Conservation (phyloP, 2,113 vertebrate genomes). For the Suncus etruscus region DNA sequence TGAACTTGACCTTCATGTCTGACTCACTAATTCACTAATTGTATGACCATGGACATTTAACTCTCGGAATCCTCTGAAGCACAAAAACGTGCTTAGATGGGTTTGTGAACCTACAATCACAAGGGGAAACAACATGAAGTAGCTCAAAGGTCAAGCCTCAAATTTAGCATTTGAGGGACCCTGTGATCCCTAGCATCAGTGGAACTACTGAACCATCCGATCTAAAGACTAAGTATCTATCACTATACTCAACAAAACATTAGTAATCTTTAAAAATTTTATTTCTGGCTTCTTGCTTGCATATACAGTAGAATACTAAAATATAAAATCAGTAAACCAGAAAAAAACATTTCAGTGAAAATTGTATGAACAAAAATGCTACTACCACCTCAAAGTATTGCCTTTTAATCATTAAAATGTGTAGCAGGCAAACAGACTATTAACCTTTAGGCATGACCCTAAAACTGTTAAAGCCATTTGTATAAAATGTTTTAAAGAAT, state of each 20-base stretch:
- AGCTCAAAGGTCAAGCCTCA: neutral
- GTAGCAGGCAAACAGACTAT: constrained; percentile 71
- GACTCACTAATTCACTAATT: neutral
- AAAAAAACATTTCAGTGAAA: constrained; percentile 69
- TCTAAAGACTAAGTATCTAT: too few relatives aligned
- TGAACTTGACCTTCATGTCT: neutral
- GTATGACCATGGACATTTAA: constrained; percentile 11
- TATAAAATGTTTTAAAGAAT: constrained; percentile 81
- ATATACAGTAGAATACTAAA: neutral
- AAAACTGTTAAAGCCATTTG: constrained; percentile 86
- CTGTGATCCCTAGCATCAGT: too few relatives aligned
- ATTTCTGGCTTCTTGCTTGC: neutral
- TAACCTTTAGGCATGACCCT: constrained; percentile 77
- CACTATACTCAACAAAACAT: neutral
- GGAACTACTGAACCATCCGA: too few relatives aligned
- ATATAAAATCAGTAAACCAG: constrained; percentile 5
- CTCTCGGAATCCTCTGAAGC: neutral
- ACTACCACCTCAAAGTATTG: constrained; percentile 67
- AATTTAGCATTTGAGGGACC: too few relatives aligned
- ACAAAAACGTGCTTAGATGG: neutral
- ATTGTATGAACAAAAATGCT: constrained; percentile 69
- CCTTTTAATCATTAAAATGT: constrained; percentile 82
- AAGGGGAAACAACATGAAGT: neutral
- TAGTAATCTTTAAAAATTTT: neutral
- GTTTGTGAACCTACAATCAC: constrained; percentile 31